These are phyloP conservation scores for Oasisia sp. DNA, from an alignment of 2,888 invertebrate species.

Conservation along the genomic window DNA sequence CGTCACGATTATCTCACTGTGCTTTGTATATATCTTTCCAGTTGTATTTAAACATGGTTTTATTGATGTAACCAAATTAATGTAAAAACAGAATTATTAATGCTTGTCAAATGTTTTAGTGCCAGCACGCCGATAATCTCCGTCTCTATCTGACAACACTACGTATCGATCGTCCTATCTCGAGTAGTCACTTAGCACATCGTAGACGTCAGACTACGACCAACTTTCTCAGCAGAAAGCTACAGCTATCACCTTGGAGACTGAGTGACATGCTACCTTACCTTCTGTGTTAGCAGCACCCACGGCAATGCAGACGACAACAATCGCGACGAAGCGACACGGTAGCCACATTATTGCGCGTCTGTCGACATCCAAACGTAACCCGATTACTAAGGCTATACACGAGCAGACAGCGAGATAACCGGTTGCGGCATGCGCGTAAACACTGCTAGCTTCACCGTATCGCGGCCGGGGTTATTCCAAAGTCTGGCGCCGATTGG, in stretches of 20 bases:
- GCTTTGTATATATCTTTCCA: background rate
- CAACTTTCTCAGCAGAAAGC: background rate
- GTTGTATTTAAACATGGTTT: background rate
- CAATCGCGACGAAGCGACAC: background rate
- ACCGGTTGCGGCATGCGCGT: background rate
- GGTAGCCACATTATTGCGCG: background rate
- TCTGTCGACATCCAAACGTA: constrained; percentile 1
- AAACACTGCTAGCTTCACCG: background rate
- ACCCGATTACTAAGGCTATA: background rate
- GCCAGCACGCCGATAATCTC: background rate
- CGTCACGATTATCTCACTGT: background rate
- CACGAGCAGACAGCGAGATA: background rate
- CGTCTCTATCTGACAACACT: background rate
- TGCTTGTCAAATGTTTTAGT: background rate
- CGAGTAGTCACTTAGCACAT: background rate
- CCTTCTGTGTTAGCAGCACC: background rate
- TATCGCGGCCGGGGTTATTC: background rate
- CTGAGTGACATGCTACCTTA: background rate
- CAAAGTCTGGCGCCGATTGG: background rate
- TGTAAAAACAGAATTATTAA: background rate
- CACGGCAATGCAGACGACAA: background rate
- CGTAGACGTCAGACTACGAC: background rate
- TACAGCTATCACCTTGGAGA: background rate
- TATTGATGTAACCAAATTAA: too few relatives aligned
- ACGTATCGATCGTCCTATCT: background rate